Evolutionary conservation across 2,797 vertebrate genomes (phyloP).

Genomic region (Sebastes elongatus): DNA sequence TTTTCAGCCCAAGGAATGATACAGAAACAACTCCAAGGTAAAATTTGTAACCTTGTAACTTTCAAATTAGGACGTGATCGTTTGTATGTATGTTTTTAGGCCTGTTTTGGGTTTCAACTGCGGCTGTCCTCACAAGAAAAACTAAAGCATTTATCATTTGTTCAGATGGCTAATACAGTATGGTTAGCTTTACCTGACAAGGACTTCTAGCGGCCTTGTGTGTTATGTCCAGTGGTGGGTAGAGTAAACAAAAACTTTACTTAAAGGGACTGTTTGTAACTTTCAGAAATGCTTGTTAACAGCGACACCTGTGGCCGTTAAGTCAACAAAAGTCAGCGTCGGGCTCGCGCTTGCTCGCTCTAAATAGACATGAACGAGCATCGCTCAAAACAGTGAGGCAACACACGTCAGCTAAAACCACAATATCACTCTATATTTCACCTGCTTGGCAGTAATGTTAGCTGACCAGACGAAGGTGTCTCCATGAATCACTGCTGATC

Average conservation of each 20-base stretch:
- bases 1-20: conserved; percentile 18
- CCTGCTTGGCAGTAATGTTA: no score
- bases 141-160: not conserved
- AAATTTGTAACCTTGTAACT: conserved; percentile 4
- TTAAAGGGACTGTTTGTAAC: not conserved
- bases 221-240: not conserved
- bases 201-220: not conserved
- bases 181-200: not conserved
- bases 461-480: no score
- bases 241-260: not conserved
- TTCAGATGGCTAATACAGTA: not conserved
- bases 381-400: no score
- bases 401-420: no score
- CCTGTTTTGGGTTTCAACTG: not conserved
- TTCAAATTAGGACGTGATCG: not conserved
- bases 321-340: no score
- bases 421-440: no score
- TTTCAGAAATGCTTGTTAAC: no score
- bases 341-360: no score
- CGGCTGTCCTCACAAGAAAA: not conserved
- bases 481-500: no score
- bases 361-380: no score
- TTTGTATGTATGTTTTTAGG: not conserved
- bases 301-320: no score
- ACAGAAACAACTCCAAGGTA: conserved; percentile 1